Conservation (phyloP, 2,888 invertebrate species). For the Brachyopa scutellaris region DNA sequence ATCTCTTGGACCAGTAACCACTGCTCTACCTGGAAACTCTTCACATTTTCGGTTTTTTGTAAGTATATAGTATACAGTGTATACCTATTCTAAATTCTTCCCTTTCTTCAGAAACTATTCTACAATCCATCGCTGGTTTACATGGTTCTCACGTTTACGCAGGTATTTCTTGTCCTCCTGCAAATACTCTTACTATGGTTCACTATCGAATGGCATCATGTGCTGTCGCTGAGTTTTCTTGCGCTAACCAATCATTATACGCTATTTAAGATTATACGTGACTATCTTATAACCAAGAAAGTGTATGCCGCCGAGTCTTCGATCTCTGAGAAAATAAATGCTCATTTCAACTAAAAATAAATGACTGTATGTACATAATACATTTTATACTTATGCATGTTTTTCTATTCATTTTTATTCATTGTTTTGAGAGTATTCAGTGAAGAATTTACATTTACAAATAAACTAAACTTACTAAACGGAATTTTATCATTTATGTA, state of each 20-base stretch:
- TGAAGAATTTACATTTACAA: too few species aligned
- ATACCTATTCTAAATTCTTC: not conserved
- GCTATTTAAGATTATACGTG: conserved; percentile 93
- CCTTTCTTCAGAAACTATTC: conserved; percentile 90
- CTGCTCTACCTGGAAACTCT: conserved; percentile 92
- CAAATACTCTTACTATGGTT: conserved; percentile 91
- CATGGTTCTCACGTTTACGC: conserved; percentile 88
- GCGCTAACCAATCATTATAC: conserved; percentile 96
- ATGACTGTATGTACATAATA: conserved; percentile 24
- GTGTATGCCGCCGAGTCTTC: conserved; percentile 84
- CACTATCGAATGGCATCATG: conserved; percentile 95
- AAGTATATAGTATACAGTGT: conserved; percentile 81
- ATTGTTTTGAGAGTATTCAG: too few species aligned
- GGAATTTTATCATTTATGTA: too few species aligned
- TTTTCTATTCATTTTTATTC: not conserved
- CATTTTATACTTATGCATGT: conserved; percentile 6
- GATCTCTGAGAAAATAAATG: conserved; percentile 75
- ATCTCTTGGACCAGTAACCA: conserved; percentile 90
- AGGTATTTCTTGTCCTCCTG: conserved; percentile 87
- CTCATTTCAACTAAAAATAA: conserved; percentile 70
- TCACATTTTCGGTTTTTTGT: conserved; percentile 94
- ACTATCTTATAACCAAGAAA: conserved; percentile 92
- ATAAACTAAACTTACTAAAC: too few species aligned
- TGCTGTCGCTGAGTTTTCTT: conserved; percentile 91
- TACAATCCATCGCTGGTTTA: conserved; percentile 91